Evolutionary conservation across 2,797 vertebrate species (phyloP), one percentile per base, ranked within the genome.

Genomic region (Ctenopoma multispine): DNA sequence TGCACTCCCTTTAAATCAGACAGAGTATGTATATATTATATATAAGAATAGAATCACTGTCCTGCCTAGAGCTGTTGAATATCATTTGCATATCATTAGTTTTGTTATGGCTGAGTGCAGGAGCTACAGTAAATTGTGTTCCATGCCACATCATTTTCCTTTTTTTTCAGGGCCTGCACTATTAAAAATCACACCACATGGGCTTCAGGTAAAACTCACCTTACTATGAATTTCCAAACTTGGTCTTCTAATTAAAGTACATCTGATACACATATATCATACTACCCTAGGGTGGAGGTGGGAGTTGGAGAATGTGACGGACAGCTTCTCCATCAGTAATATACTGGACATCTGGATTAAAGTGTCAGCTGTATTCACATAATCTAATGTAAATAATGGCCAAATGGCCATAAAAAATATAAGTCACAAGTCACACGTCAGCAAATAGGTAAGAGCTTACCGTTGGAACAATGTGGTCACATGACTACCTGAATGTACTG

Each of bases 21-120:
- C 49, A 56, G 47, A 40, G 15, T 65, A 31, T 56, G 7, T 67
- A 55, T 67, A 34, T 58, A 46, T 31, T 48, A 71, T 59, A 53
- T 59, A 62, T 72, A 73, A 65, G 64, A 86, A 70, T n/a, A 44
- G 27, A 70, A 74, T 74, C 48, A 77, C 56, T 78, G 48, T 69
- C 69, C 67, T 47, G 79, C 86, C 63, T 2, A 0, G 38, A 87
- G 86, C 82, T 56, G 69, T 27, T 68, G 83, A 83, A 88, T 90
- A 68, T 46, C 13, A 90, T 92, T 88, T 81, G 69, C 89, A 90
- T 86, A 51, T 68, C 53, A 88, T 90, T 88, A 82, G 63, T 54
- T 59, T 77, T 82, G 79, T 83, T 84, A 81, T 65, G 69, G 56
- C 43, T 68, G 31, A 15, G 43, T 61, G 75, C 41, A 29, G 46